Percentiles rank a stretch among this genome's conserved stretches.
phyloP scores from a whole-genome alignment of 2,113 vertebrate species.

The Cyphomyrus discorhynchus region DNA sequence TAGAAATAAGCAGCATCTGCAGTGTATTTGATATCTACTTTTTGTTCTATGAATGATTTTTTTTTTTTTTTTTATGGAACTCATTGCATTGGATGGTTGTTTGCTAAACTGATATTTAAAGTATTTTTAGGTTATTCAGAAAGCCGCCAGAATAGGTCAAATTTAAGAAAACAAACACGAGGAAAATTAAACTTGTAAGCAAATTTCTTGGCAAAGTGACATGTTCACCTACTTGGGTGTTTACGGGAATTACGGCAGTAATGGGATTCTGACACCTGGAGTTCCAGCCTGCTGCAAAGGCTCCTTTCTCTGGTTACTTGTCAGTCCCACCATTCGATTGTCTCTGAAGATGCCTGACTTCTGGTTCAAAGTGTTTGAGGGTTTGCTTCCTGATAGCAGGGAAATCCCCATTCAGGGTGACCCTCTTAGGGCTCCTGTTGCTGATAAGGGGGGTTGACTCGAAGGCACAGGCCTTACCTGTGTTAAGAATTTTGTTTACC shows the following conservation, averaged over 20 bases:
- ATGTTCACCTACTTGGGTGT: background rate
- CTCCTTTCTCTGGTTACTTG: background rate
- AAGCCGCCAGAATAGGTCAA: conserved; percentile 36
- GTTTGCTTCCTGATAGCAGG: background rate
- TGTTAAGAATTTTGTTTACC: background rate
- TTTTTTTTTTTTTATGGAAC: conserved; percentile 64
- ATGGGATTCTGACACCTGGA: background rate
- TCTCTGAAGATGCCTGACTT: background rate
- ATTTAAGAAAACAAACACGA: conserved; percentile 26
- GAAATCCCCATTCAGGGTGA: background rate
- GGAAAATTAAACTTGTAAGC: background rate
- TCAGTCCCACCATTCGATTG: background rate
- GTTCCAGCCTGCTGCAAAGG: background rate
- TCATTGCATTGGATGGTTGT: conserved; percentile 38
- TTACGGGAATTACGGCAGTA: background rate
- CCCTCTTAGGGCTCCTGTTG: background rate
- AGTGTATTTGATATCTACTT: conserved; percentile 70
- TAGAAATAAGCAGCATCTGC: conserved; percentile 75
- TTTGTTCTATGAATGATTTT: conserved; percentile 78
- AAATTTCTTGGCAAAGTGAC: background rate
- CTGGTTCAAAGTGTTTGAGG: background rate
- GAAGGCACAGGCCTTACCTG: background rate
- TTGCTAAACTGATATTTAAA: conserved; percentile 22
- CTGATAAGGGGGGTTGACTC: background rate
- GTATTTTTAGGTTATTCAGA: conserved; percentile 46